Conservation (phyloP, 2,888 invertebrate species). For the Rhogogaster chlorosoma region DNA sequence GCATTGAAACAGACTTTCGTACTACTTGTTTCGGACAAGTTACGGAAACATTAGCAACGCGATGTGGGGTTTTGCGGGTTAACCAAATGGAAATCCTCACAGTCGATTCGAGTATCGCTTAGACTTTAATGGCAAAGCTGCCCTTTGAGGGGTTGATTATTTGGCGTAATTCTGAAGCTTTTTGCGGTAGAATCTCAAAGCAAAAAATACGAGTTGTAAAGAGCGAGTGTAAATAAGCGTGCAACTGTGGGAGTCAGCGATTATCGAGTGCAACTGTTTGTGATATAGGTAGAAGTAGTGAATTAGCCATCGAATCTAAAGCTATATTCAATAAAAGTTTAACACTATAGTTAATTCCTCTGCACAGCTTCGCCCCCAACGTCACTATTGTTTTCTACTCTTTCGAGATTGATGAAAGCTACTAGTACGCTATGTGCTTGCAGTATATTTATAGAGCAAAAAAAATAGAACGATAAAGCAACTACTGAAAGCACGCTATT, state of each 20-base stretch:
- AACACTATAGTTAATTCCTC: slow-evolving; percentile 14
- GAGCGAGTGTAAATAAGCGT: background rate
- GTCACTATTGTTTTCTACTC: slow-evolving; percentile 13
- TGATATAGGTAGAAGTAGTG: slow-evolving; percentile 20
- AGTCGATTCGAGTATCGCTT: no score
- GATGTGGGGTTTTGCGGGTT: no score
- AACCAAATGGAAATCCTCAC: no score
- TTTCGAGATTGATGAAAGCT: slow-evolving; percentile 14
- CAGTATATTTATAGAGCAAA: background rate
- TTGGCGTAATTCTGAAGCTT: background rate
- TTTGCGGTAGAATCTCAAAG: background rate
- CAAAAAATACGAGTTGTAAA: background rate
- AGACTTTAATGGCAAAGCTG: no score
- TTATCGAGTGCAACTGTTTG: background rate
- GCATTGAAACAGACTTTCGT: no score
- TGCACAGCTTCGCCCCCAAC: background rate
- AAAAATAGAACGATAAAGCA: background rate
- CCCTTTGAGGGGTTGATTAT: no score
- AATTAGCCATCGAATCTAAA: slow-evolving; percentile 8
- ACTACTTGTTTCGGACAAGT: no score
- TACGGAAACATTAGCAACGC: no score
- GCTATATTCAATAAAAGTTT: slow-evolving; percentile 23
- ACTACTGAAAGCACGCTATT: background rate
- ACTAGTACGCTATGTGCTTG: background rate
- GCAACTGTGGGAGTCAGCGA: background rate